A percentile compares a stretch with the other conserved stretches of the same genome.
Conservation (phyloP, 2,113 vertebrate species). For the Polypterus senegalus region DNA sequence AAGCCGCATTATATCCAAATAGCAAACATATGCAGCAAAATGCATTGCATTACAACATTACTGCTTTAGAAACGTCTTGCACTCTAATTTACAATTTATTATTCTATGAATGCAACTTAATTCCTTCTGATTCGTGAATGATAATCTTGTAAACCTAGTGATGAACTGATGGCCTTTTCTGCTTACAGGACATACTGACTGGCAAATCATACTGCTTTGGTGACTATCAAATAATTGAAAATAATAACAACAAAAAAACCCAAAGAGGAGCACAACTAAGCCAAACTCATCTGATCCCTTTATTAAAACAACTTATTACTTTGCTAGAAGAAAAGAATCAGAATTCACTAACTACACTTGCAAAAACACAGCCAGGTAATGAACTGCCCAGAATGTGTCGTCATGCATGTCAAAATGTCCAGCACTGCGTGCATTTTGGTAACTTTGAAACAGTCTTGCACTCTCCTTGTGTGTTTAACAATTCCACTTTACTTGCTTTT, state of each 20-base stretch:
- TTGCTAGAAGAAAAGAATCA: conserved; percentile 40
- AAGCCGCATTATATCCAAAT: too few relatives aligned
- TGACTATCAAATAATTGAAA: conserved; percentile 43
- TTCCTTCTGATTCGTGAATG: too few relatives aligned
- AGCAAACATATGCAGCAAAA: not conserved
- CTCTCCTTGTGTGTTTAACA: too few relatives aligned
- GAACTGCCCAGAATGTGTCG: too few relatives aligned
- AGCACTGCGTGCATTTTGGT: too few relatives aligned
- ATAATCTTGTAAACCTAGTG: too few relatives aligned
- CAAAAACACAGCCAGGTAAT: too few relatives aligned
- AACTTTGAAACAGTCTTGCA: too few relatives aligned
- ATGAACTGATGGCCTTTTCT: too few relatives aligned
- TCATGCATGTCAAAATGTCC: too few relatives aligned
- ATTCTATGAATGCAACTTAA: too few relatives aligned
- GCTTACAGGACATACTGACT: conserved; percentile 44
- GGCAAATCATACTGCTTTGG: conserved; percentile 50
- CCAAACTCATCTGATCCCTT: conserved; percentile 50
- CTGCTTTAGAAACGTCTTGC: conserved; percentile 5
- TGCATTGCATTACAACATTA: not conserved
- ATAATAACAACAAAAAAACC: conserved; percentile 17
- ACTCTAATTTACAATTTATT: not conserved
- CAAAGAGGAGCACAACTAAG: conserved; percentile 18
- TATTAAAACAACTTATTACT: conserved; percentile 46
- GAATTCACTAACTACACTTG: not conserved
- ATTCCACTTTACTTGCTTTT: too few relatives aligned